These are phyloP conservation scores for Hypocryptadius cinnamomeus DNA, from an alignment of 2,113 vertebrate species.

Conservation along the genomic window DNA sequence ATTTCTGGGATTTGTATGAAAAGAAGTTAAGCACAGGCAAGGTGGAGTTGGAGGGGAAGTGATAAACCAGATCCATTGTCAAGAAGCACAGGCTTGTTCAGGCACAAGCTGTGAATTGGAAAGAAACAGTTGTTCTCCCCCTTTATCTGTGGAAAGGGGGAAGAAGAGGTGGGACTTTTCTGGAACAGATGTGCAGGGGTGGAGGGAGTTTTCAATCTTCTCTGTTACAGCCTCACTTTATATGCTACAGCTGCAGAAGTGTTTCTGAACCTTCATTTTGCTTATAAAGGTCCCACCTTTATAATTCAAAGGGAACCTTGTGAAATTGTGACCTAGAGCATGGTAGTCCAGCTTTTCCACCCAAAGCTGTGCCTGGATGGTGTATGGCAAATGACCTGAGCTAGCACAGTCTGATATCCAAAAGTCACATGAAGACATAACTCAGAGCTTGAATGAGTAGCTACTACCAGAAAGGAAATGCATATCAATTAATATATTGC, in stretches of 20 bases:
- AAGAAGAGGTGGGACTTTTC: not conserved
- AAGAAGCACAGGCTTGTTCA: not conserved
- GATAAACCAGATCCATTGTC: not conserved
- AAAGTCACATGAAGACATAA: not conserved
- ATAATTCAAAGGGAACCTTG: not conserved
- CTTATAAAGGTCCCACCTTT: not conserved
- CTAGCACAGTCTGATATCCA: not conserved
- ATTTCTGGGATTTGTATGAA: not conserved
- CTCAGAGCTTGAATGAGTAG: not conserved
- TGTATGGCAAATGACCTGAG: not conserved
- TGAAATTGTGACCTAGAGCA: not conserved
- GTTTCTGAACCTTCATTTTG: not conserved
- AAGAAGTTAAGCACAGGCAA: not conserved
- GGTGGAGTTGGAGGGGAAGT: not conserved
- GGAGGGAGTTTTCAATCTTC: not conserved
- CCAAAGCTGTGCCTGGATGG: not conserved
- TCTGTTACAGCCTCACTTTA: not conserved
- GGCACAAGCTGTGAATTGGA: not conserved
- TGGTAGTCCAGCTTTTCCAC: not conserved
- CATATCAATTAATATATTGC: not conserved
- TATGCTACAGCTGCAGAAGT: not conserved
- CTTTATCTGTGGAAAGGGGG: not conserved
- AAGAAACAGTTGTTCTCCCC: not conserved
- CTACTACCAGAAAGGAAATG: not conserved
- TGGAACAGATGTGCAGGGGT: not conserved